Conservation (phyloP, 2,113 vertebrate genomes). For the Perccottus glenii region DNA sequence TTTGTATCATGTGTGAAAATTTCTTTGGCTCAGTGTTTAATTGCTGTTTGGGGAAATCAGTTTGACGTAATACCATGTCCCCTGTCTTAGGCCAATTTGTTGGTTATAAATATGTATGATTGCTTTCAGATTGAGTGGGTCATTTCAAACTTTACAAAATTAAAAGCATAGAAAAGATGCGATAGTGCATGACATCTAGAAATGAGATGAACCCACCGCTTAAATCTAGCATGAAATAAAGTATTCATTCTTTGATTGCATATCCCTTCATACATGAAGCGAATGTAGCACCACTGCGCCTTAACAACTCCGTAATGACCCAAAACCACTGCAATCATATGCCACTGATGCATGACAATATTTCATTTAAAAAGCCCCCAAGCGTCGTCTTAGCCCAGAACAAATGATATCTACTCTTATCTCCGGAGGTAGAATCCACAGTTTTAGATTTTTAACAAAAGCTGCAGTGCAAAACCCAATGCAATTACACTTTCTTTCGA, state of each 20-base stretch:
- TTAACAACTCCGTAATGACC: conserved; percentile 67
- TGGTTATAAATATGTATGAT: conserved; percentile 39
- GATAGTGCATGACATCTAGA: conserved; percentile 39
- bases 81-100: conserved; percentile 29
- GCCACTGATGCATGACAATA: conserved; percentile 61
- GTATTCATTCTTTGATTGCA: conserved; percentile 58
- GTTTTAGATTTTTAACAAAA: conserved; percentile 55
- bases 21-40: not conserved
- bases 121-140: conserved; percentile 45
- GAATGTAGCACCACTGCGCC: conserved; percentile 44
- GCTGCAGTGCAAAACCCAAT: not conserved
- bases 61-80: not conserved
- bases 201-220: conserved; percentile 46
- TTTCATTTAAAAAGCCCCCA: conserved; percentile 50
- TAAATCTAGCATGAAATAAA: conserved; percentile 75
- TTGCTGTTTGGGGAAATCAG: not conserved
- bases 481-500: conserved; percentile 51
- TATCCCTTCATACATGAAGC: conserved; percentile 41
- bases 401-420: conserved; percentile 42
- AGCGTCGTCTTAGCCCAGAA: conserved; percentile 39
- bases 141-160: conserved; percentile 43
- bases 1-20: not conserved
- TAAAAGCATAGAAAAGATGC: conserved; percentile 51
- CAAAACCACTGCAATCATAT: conserved; percentile 56
- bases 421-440: conserved; percentile 59